phyloP scores from a whole-genome alignment of 2,113 vertebrate species.

The Gopherus flavomarginatus region DNA sequence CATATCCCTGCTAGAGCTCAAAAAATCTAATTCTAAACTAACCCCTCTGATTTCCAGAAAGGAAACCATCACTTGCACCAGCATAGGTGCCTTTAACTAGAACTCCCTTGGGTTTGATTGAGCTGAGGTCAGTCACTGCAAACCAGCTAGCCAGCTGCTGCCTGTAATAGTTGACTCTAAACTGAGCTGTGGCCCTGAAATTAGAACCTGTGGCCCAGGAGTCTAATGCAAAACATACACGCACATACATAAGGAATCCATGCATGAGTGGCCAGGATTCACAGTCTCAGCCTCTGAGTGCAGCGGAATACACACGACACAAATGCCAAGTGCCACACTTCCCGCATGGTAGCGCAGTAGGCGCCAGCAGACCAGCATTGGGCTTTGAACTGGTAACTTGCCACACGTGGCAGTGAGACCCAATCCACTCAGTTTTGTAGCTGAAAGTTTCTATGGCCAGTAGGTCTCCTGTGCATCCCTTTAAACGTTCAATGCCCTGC shows the following conservation, averaged over 20 bases:
- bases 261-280: not conserved
- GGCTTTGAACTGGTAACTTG: not conserved
- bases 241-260: not conserved
- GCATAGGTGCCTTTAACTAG: not conserved
- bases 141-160: not conserved
- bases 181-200: not conserved
- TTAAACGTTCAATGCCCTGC: not conserved
- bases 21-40: not conserved
- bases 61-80: not conserved
- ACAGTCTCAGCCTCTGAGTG: too few relatives aligned
- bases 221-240: not conserved
- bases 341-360: too few relatives aligned
- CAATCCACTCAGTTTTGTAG: not conserved
- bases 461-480: not conserved
- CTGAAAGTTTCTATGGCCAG: not conserved
- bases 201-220: not conserved
- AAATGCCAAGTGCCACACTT: too few relatives aligned
- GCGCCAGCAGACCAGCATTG: too few relatives aligned
- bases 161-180: not conserved
- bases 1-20: not conserved
- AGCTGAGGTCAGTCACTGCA: not conserved
- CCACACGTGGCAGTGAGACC: not conserved
- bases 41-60: not conserved
- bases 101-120: not conserved
- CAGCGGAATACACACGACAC: not conserved